phyloP scores from a whole-genome alignment of 1,140 invertebrate genomes.

The Agraylea sexmaculata region DNA sequence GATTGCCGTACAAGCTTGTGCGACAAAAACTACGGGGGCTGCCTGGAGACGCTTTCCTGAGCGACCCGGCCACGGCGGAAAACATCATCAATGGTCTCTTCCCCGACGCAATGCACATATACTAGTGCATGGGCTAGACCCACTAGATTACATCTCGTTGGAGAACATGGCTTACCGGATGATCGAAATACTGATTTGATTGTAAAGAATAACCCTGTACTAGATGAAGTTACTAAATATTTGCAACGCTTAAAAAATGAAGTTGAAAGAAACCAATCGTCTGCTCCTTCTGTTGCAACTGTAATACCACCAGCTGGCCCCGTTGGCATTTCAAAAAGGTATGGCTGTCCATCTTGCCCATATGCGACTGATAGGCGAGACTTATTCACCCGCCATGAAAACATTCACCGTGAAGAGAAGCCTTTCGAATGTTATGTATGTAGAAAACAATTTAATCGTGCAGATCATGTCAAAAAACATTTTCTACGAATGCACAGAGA shows the following conservation, averaged over 20 bases:
- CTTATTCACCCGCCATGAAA: slow-evolving; percentile 89
- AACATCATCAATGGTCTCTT: slow-evolving; percentile 56
- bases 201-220: slow-evolving; percentile 58
- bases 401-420: slow-evolving; percentile 89
- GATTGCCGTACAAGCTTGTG: too few relatives aligned
- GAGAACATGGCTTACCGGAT: slow-evolving; percentile 52
- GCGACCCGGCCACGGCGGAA: too few relatives aligned
- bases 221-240: slow-evolving; percentile 61
- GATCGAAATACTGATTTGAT: slow-evolving; percentile 45
- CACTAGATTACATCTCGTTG: slow-evolving; percentile 57
- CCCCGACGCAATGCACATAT: slow-evolving; percentile 61
- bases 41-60: slow-evolving; percentile 72
- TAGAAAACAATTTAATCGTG: slow-evolving; percentile 82
- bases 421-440: slow-evolving; percentile 88
- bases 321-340: slow-evolving; percentile 50
- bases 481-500: slow-evolving; percentile 83
- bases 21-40: too few relatives aligned
- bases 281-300: slow-evolving; percentile 24
- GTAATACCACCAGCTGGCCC: slow-evolving; percentile 22
- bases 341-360: slow-evolving; percentile 73
- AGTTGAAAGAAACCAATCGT: slow-evolving; percentile 33
- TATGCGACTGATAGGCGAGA: slow-evolving; percentile 86
- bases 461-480: slow-evolving; percentile 92
- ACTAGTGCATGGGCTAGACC: slow-evolving; percentile 63
- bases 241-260: slow-evolving; percentile 53